phyloP scores from a whole-genome alignment of 2,888 invertebrate species.

The Amaurobius ferox region DNA sequence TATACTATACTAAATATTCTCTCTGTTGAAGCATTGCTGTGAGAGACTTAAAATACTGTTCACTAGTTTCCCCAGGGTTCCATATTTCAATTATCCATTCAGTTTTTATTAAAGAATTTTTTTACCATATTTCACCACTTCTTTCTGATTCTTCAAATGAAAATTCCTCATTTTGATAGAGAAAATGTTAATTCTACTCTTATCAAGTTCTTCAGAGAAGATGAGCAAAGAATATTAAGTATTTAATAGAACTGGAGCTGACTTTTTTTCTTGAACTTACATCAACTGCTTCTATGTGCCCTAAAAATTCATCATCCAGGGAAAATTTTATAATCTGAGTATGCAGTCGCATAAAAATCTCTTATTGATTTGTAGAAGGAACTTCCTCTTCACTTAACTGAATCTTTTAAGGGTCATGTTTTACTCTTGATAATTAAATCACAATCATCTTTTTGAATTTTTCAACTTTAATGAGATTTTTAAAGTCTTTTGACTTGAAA shows the following conservation, averaged over 20 bases:
- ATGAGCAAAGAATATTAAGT: neutral
- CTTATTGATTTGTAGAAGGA: neutral
- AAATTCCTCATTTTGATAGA: neutral
- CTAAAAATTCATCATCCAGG: neutral
- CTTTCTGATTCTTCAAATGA: neutral
- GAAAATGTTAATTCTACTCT: neutral
- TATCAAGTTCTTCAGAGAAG: neutral
- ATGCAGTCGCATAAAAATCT: neutral
- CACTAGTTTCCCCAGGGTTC: no score
- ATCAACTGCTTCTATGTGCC: neutral
- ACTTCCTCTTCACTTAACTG: neutral
- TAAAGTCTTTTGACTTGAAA: no score
- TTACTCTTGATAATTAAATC: neutral
- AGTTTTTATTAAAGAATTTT: neutral
- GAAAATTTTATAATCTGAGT: neutral
- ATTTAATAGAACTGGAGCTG: neutral
- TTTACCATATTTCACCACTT: neutral
- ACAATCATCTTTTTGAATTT: neutral
- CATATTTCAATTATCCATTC: neutral
- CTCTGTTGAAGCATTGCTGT: no score
- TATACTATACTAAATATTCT: no score
- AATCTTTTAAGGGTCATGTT: neutral
- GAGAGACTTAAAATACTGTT: no score
- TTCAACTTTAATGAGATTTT: neutral
- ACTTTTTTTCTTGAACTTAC: neutral